Evolutionary conservation across 2,797 vertebrate genomes (phyloP).

Genomic region (Acipenser ruthenus): DNA sequence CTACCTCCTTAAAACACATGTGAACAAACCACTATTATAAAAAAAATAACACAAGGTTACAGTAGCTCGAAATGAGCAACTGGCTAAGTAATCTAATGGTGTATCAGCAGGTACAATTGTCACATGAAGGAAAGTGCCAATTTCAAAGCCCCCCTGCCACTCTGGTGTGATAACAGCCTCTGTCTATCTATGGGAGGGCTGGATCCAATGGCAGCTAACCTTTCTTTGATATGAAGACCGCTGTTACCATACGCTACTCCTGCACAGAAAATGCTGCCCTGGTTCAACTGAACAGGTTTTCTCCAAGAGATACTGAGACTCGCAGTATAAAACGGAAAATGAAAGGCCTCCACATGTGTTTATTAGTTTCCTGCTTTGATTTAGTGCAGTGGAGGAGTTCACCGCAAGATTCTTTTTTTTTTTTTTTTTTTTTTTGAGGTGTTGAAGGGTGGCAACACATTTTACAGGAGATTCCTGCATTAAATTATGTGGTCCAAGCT

Average conservation of each 20-base stretch:
- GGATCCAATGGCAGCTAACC: constrained; percentile 23
- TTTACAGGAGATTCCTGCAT: no score
- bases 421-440: no score
- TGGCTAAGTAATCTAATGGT: constrained; percentile 45
- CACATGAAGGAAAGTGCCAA: constrained; percentile 50
- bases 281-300: not conserved
- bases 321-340: constrained; percentile 9
- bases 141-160: constrained; percentile 45
- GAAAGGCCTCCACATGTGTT: constrained; percentile 3
- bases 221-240: constrained; percentile 31
- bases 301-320: not conserved
- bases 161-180: constrained; percentile 43
- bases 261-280: not conserved
- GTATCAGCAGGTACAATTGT: constrained; percentile 47
- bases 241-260: constrained; percentile 7
- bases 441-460: no score
- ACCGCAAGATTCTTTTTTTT: not conserved
- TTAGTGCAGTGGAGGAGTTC: constrained; percentile 2
- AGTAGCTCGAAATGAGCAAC: constrained; percentile 25
- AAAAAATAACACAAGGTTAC: constrained; percentile 26
- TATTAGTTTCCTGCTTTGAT: constrained; percentile 17
- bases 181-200: constrained; percentile 30
- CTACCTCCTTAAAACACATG: constrained; percentile 3
- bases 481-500: no score
- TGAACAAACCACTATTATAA: constrained; percentile 27